Percentiles rank a stretch among this genome's conserved stretches.
Evolutionary conservation across 2,888 invertebrate genomes (phyloP).

Genomic region (Chrysodeixis includens): DNA sequence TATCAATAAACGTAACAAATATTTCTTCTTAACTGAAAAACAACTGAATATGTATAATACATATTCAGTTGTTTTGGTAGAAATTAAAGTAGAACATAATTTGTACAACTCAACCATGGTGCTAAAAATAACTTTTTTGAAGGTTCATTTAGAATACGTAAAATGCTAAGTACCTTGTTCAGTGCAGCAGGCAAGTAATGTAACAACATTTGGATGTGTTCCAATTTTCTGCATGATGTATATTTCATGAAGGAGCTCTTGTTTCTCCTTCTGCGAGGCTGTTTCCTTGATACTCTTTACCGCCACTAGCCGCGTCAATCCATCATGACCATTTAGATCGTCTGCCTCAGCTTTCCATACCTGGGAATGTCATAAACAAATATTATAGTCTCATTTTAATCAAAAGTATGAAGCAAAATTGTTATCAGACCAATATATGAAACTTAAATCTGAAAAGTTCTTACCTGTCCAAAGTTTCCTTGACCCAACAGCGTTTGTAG

Average conservation of each 20-base stretch:
- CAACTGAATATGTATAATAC: too few species aligned
- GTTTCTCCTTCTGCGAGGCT: slow-evolving; percentile 93
- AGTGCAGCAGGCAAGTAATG: slow-evolving; percentile 94
- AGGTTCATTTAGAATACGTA: neutral
- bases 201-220: slow-evolving; percentile 95
- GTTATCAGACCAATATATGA: slow-evolving; percentile 93
- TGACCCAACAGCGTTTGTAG: slow-evolving; percentile 94
- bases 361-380: slow-evolving; percentile 68
- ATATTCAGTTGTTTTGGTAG: too few species aligned
- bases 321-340: slow-evolving; percentile 93
- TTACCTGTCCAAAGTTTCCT: slow-evolving; percentile 95
- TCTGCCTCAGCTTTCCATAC: slow-evolving; percentile 96
- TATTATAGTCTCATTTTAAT: neutral
- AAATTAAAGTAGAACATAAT: too few species aligned
- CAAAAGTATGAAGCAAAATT: neutral
- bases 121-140: too few species aligned
- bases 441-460: too few species aligned
- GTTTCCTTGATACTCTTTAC: slow-evolving; percentile 95
- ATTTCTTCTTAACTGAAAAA: too few species aligned
- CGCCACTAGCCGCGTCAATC: slow-evolving; percentile 94
- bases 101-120: too few species aligned
- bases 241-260: slow-evolving; percentile 92
- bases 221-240: slow-evolving; percentile 95
- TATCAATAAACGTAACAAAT: too few species aligned
- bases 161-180: slow-evolving; percentile 90